These are phyloP conservation scores for Aspidiotus destructor DNA, from an alignment of 2,888 invertebrate species.

Conservation along the genomic window DNA sequence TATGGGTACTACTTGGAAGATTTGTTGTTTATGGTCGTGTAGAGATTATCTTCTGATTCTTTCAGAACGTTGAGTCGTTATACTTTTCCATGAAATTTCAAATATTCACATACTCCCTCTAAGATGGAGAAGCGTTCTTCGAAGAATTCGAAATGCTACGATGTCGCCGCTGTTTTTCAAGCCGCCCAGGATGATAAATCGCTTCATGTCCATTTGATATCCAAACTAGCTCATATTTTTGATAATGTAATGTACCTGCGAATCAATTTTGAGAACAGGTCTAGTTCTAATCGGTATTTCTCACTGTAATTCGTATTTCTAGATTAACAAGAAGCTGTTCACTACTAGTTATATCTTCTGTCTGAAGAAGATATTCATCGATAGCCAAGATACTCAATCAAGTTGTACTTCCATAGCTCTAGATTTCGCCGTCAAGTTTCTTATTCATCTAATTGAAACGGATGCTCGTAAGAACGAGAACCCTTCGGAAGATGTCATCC, in stretches of 20 bases:
- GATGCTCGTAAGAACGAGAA: constrained; percentile 7
- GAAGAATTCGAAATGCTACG: too few relatives aligned
- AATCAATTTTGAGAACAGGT: not conserved
- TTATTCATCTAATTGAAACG: constrained; percentile 33
- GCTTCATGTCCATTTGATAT: not conserved
- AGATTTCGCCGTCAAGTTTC: constrained; percentile 60
- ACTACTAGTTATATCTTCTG: constrained; percentile 55
- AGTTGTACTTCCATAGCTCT: constrained; percentile 55
- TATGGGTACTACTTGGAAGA: too few relatives aligned
- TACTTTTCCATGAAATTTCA: too few relatives aligned
- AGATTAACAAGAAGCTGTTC: constrained; percentile 52
- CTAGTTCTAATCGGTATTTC: not conserved
- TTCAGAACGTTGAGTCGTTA: too few relatives aligned
- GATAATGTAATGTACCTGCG: not conserved
- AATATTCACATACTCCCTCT: too few relatives aligned
- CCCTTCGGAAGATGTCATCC: constrained; percentile 5
- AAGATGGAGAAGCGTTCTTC: too few relatives aligned
- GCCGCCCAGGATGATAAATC: constrained; percentile 4
- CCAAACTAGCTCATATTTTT: constrained; percentile 15
- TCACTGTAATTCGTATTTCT: constrained; percentile 37
- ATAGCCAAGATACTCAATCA: constrained; percentile 54
- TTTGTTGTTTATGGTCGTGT: too few relatives aligned
- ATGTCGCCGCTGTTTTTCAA: constrained; percentile 5
- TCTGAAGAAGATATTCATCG: constrained; percentile 54
- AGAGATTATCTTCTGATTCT: too few relatives aligned